A percentile compares a stretch with the other conserved stretches of the same genome.
Conservation (phyloP, 2,888 invertebrate genomes). For the Drosophila hawaiiensis region DNA sequence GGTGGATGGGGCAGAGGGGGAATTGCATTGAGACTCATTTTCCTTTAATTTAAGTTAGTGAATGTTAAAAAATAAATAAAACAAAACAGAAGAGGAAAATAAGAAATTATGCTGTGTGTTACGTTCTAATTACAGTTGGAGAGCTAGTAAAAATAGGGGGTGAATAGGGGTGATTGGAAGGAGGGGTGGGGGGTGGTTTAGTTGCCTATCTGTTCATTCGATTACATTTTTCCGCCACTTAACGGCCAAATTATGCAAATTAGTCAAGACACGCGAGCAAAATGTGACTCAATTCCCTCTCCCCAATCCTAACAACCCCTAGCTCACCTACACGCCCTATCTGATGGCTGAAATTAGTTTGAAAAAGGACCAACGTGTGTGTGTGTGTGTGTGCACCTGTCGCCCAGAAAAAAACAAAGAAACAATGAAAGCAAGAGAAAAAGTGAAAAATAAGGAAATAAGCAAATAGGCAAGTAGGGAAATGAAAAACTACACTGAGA, state of each 20-base stretch:
- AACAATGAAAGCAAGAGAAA: slow-evolving; percentile 12
- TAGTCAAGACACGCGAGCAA: slow-evolving; percentile 59
- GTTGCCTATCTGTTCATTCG: slow-evolving; percentile 73
- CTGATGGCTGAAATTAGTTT: slow-evolving; percentile 73
- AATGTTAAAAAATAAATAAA: slow-evolving; percentile 6
- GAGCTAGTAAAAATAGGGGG: slow-evolving; percentile 50
- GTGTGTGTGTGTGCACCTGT: slow-evolving; percentile 61
- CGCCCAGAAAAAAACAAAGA: slow-evolving; percentile 34
- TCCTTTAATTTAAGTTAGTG: slow-evolving; percentile 15
- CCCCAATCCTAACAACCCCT: neutral
- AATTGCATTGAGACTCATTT: slow-evolving; percentile 21
- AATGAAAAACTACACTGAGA: neutral
- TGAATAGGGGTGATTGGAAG: neutral
- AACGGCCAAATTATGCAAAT: slow-evolving; percentile 77
- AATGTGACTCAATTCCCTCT: slow-evolving; percentile 3
- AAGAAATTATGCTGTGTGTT: slow-evolving; percentile 35
- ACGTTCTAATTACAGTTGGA: slow-evolving; percentile 53
- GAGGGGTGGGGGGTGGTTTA: neutral
- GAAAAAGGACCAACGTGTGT: slow-evolving; percentile 52
- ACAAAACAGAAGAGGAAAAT: neutral
- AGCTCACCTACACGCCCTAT: slow-evolving; percentile 2
- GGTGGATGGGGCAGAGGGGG: neutral
- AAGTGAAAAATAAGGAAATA: slow-evolving; percentile 27
- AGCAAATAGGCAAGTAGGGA: neutral
- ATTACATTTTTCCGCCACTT: slow-evolving; percentile 81